Evolutionary conservation across 1,140 invertebrate genomes (phyloP).

Genomic region (Acromyrmex charruanus): DNA sequence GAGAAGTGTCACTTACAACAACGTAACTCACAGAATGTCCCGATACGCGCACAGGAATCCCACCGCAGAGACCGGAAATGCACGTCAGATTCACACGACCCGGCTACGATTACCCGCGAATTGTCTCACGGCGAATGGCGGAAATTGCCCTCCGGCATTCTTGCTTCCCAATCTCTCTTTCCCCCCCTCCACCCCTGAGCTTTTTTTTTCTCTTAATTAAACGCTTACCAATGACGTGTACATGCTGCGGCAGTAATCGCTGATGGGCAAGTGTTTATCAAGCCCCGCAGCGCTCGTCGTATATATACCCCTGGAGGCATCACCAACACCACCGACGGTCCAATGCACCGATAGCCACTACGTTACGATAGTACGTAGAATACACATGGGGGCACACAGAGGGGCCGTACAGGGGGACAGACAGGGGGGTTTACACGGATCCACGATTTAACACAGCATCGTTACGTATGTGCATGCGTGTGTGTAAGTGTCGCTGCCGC

Average conservation of each 20-base stretch:
- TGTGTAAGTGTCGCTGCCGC: constrained; percentile 40
- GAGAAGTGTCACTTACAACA: constrained; percentile 59
- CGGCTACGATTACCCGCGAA: background rate
- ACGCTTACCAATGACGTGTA: constrained; percentile 82
- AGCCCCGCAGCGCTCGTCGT: constrained; percentile 77
- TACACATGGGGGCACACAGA: constrained; percentile 70
- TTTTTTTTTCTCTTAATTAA: constrained; percentile 62
- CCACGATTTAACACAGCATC: constrained; percentile 58
- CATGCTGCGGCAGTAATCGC: constrained; percentile 83
- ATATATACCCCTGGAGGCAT: constrained; percentile 83
- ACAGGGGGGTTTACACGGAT: constrained; percentile 73
- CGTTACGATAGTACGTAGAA: constrained; percentile 58
- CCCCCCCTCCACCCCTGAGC: background rate
- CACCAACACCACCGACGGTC: constrained; percentile 72
- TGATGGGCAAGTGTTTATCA: constrained; percentile 84
- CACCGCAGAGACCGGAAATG: constrained; percentile 20
- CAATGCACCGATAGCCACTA: constrained; percentile 69
- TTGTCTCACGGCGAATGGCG: background rate
- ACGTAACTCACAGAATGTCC: constrained; percentile 42
- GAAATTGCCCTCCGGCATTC: background rate
- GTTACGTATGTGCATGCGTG: background rate
- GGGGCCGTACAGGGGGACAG: constrained; percentile 12
- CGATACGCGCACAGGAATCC: constrained; percentile 46
- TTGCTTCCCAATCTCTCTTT: background rate
- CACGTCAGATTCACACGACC: constrained; percentile 45